Evolutionary conservation across 2,888 invertebrate species (phyloP).

Genomic region (Erebia ligea): DNA sequence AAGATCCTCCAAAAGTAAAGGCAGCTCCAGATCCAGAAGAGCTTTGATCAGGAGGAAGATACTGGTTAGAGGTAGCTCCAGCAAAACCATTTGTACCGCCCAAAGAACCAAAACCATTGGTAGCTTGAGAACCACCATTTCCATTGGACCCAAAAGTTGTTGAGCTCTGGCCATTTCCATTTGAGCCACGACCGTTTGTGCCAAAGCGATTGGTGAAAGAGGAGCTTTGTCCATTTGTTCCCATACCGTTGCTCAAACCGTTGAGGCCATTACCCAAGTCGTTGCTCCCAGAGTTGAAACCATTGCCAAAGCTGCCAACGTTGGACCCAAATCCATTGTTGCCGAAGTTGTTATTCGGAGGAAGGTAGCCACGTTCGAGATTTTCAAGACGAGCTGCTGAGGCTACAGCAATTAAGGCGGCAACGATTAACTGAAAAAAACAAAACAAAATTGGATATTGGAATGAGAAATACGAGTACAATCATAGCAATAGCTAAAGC

Average conservation of each 20-base stretch:
- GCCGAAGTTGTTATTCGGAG: conserved; percentile 53
- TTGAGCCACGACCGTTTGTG: conserved; percentile 16
- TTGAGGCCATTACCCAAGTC: not conserved
- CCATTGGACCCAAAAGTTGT: conserved; percentile 19
- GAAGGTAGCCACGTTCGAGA: conserved; percentile 71
- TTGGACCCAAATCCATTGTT: conserved; percentile 20
- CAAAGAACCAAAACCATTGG: conserved; percentile 43
- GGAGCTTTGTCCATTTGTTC: conserved; percentile 26
- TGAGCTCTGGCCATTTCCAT: conserved; percentile 38
- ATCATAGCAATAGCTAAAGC: no score
- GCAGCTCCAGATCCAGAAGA: conserved; percentile 47
- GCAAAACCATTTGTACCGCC: conserved; percentile 45
- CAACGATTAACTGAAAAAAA: conserved; percentile 61
- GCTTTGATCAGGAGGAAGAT: conserved; percentile 69
- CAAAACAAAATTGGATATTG: not conserved
- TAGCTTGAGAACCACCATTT: conserved; percentile 39
- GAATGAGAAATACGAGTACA: no score
- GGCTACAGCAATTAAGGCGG: conserved; percentile 64
- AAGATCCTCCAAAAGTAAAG: conserved; percentile 37
- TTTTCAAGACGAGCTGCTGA: conserved; percentile 71
- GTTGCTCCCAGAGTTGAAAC: not conserved
- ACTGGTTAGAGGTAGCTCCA: conserved; percentile 69
- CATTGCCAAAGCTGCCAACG: conserved; percentile 14
- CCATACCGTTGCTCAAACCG: conserved; percentile 5
- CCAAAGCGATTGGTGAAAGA: conserved; percentile 36